phyloP scores from a whole-genome alignment of 2,113 vertebrate species.

The Pavo muticus region DNA sequence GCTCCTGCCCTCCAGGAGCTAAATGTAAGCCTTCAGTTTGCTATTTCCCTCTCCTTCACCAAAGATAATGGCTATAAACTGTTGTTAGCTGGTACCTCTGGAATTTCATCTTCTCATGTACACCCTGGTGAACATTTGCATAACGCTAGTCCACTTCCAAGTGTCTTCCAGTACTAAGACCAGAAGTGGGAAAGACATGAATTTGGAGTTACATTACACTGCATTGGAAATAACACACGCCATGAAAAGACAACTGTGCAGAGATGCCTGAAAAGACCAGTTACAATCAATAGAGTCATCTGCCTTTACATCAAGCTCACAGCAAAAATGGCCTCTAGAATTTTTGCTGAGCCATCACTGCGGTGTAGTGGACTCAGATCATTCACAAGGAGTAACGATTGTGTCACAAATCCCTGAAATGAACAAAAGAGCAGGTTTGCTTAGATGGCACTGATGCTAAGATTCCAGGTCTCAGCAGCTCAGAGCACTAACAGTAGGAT shows the following conservation, averaged over 20 bases:
- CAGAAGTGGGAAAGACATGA: neutral
- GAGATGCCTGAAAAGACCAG: neutral
- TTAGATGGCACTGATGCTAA: fast-evolving
- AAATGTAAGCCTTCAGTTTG: neutral
- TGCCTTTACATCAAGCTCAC: neutral
- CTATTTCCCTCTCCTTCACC: neutral
- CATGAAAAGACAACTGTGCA: neutral
- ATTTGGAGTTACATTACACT: neutral
- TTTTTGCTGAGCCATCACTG: neutral
- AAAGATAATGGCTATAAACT: neutral
- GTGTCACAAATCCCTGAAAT: neutral
- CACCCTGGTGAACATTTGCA: neutral
- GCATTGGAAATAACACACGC: neutral
- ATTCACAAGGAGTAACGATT: neutral
- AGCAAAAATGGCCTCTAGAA: neutral
- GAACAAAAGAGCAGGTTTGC: neutral
- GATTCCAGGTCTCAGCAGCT: neutral
- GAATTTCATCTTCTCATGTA: neutral
- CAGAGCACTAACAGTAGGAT: neutral
- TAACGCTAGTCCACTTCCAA: neutral
- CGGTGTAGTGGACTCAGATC: neutral
- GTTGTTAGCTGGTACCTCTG: neutral
- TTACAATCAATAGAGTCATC: neutral
- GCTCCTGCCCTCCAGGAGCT: neutral
- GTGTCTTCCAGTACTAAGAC: neutral